Percentiles rank a stretch among this genome's conserved stretches.
Evolutionary conservation across 2,113 vertebrate genomes (phyloP).

Genomic region (Nerophis lumbriciformis): DNA sequence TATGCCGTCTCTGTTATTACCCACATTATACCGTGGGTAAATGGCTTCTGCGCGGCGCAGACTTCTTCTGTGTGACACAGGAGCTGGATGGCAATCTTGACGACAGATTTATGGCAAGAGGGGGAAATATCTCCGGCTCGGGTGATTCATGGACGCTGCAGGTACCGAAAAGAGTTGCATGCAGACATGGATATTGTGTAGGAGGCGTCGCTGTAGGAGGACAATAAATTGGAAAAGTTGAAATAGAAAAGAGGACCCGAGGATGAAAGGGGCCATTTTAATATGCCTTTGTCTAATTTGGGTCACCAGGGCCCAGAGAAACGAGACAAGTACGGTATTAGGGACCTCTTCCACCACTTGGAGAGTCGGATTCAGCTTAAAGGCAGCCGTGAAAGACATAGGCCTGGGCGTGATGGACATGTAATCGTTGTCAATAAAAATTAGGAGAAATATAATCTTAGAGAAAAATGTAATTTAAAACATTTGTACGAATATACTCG

Average conservation of each 20-base stretch:
- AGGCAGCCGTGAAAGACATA: too few relatives aligned
- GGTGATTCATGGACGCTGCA: slow-evolving; percentile 14
- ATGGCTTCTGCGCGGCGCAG: slow-evolving; percentile 21
- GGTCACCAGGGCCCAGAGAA: neutral
- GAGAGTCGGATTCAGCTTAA: too few relatives aligned
- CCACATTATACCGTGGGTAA: slow-evolving; percentile 35
- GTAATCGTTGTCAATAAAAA: too few relatives aligned
- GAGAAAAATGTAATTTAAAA: too few relatives aligned
- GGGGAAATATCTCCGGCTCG: slow-evolving; percentile 11
- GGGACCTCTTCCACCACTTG: too few relatives aligned
- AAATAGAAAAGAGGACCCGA: slow-evolving; percentile 35
- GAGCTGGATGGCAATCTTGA: slow-evolving; percentile 8
- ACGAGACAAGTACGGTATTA: neutral
- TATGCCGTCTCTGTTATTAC: slow-evolving; percentile 51
- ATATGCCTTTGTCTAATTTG: slow-evolving; percentile 32
- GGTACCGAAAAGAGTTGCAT: slow-evolving; percentile 3
- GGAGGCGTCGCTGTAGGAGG: slow-evolving; percentile 25
- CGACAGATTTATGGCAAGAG: slow-evolving; percentile 27
- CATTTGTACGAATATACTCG: too few relatives aligned
- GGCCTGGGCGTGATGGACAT: too few relatives aligned
- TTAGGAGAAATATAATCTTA: too few relatives aligned
- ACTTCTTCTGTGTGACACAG: slow-evolving; percentile 27
- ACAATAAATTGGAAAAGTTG: slow-evolving; percentile 20
- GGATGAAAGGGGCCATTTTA: slow-evolving; percentile 51
- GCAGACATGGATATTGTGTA: slow-evolving; percentile 7